phyloP scores from a whole-genome alignment of 2,888 invertebrate species.

The Muschampia plurimacula region DNA sequence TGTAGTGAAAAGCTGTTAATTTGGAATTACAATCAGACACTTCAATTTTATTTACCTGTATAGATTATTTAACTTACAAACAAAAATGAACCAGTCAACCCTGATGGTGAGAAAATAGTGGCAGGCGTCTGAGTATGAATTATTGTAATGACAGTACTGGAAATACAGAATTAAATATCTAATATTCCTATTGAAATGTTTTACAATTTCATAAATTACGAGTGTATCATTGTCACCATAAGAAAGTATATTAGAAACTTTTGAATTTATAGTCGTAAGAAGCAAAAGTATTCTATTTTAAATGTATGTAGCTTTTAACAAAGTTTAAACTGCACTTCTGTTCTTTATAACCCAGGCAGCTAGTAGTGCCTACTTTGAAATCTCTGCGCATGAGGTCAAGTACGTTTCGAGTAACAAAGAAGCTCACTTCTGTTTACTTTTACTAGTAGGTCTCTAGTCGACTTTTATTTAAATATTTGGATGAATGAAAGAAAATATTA shows the following conservation, averaged over 20 bases:
- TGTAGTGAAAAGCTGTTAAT: too few relatives aligned
- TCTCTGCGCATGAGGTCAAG: constrained; percentile 25
- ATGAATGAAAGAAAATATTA: neutral
- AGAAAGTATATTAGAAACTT: neutral
- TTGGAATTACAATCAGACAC: too few relatives aligned
- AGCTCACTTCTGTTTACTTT: constrained; percentile 1
- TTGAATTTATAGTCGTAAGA: constrained; percentile 7
- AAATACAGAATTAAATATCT: neutral
- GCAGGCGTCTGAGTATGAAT: too few relatives aligned
- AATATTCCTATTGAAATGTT: neutral
- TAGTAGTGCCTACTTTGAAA: constrained; percentile 16
- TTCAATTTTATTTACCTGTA: too few relatives aligned
- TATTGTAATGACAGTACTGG: neutral
- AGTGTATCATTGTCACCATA: neutral
- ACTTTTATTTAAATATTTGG: neutral
- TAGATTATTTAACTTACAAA: too few relatives aligned
- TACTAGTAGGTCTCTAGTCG: neutral
- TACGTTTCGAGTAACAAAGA: constrained; percentile 14
- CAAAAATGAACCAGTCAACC: too few relatives aligned
- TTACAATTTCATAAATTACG: neutral
- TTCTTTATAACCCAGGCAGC: constrained; percentile 26
- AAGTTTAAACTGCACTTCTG: constrained; percentile 28
- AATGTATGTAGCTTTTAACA: constrained; percentile 13
- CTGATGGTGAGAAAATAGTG: too few relatives aligned
- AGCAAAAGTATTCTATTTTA: constrained; percentile 19